A percentile compares a stretch with the other conserved stretches of the same genome.
Evolutionary conservation across 2,888 invertebrate genomes (phyloP).

Genomic region (Clostera curtula): DNA sequence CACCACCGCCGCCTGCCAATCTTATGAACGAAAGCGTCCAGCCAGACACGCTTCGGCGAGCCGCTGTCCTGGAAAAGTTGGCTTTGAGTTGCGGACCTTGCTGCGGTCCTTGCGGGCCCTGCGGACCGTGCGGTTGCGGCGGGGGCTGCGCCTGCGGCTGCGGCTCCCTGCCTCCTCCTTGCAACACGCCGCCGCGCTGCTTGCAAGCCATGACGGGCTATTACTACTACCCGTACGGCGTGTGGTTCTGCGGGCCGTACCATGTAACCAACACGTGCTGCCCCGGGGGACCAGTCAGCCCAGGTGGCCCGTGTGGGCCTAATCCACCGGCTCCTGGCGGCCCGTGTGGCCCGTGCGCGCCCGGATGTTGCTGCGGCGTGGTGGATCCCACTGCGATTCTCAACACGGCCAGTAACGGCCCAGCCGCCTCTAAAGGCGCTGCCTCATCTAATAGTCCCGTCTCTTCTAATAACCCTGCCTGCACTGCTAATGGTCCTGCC

Average conservation of each 20-base stretch:
- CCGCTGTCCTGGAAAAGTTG: too few relatives aligned
- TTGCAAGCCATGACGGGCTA: slow-evolving; percentile 30
- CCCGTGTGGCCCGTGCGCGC: slow-evolving; percentile 18
- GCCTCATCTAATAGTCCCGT: too few relatives aligned
- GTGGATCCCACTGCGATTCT: slow-evolving; percentile 1
- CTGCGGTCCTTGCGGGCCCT: slow-evolving; percentile 11
- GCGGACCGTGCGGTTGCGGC: slow-evolving; percentile 15
- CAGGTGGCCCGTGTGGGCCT: slow-evolving; percentile 20
- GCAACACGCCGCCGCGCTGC: slow-evolving; percentile 23
- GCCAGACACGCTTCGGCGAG: too few relatives aligned
- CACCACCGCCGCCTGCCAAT: too few relatives aligned
- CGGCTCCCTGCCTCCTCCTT: slow-evolving; percentile 16
- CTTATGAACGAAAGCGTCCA: too few relatives aligned
- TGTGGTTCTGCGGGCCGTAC: slow-evolving; percentile 35
- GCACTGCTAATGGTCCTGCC: not conserved
- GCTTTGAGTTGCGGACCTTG: too few relatives aligned
- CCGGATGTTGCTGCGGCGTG: slow-evolving; percentile 10
- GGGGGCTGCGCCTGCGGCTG: slow-evolving; percentile 13
- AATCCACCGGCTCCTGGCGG: slow-evolving; percentile 13
- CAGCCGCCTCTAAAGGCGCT: too few relatives aligned
- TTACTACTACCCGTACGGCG: slow-evolving; percentile 32
- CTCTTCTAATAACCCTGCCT: not conserved
- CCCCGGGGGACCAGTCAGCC: slow-evolving; percentile 16
- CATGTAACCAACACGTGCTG: slow-evolving; percentile 22
- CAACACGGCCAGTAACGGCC: too few relatives aligned